phyloP scores from a whole-genome alignment of 2,113 vertebrate genomes.

The Puntigrus tetrazona region DNA sequence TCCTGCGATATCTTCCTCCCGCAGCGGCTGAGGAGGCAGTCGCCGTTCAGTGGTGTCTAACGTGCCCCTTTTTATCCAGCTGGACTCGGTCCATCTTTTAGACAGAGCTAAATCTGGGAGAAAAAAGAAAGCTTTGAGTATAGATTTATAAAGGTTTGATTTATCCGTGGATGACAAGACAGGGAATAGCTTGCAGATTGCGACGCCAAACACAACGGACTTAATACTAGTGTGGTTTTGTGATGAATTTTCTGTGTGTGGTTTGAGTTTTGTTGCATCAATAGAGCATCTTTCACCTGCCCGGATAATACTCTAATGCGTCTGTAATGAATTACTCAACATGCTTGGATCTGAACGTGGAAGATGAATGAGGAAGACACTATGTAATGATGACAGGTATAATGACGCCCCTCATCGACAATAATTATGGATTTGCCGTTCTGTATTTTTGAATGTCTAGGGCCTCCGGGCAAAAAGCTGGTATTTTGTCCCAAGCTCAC shows the following conservation, averaged over 20 bases:
- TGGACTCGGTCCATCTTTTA: slow-evolving; percentile 12
- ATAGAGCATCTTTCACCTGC: slow-evolving; percentile 24
- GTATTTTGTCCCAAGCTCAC: slow-evolving; percentile 28
- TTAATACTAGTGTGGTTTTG: slow-evolving; percentile 45
- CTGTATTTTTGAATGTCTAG: slow-evolving; percentile 33
- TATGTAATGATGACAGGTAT: slow-evolving; percentile 14
- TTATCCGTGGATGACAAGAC: slow-evolving; percentile 50
- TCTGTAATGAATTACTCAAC: slow-evolving; percentile 35
- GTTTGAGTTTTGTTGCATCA: slow-evolving; percentile 31
- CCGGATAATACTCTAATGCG: slow-evolving; percentile 24
- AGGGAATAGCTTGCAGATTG: slow-evolving; percentile 46
- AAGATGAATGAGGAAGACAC: slow-evolving; percentile 2
- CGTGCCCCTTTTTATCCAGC: slow-evolving; percentile 46
- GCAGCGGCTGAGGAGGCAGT: not conserved
- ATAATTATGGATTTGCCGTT: slow-evolving; percentile 33
- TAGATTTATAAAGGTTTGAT: slow-evolving; percentile 59
- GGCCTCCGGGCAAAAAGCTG: not conserved
- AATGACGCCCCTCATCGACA: slow-evolving; percentile 5
- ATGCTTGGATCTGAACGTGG: slow-evolving; percentile 21
- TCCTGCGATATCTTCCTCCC: slow-evolving; percentile 7
- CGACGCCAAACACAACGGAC: slow-evolving; percentile 51
- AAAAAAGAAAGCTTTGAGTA: slow-evolving; percentile 53
- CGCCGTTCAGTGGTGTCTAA: not conserved
- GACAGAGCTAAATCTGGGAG: slow-evolving; percentile 32
- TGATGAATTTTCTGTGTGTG: slow-evolving; percentile 24